Evolutionary conservation across 2,888 invertebrate species (phyloP).

Genomic region (Protodeltote pygarga): DNA sequence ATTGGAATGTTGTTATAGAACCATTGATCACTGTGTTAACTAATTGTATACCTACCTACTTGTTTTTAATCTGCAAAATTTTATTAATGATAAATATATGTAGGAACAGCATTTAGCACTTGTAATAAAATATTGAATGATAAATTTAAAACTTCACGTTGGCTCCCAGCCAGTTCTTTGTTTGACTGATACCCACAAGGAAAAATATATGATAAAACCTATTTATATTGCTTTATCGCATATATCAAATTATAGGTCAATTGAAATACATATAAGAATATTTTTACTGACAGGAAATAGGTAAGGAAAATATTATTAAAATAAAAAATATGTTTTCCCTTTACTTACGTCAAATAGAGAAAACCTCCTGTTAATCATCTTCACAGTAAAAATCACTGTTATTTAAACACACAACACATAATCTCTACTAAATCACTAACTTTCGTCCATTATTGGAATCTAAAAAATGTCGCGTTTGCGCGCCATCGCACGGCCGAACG

Average conservation of each 20-base stretch:
- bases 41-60: no score
- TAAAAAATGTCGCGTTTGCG: constrained; percentile 68
- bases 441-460: constrained; percentile 45
- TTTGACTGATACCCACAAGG: constrained; percentile 45
- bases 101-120: not conserved
- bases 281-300: not conserved
- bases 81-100: no score
- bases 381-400: constrained; percentile 41
- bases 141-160: constrained; percentile 40
- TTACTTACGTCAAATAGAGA: constrained; percentile 44
- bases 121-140: constrained; percentile 11
- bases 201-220: constrained; percentile 37
- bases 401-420: constrained; percentile 42
- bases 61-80: no score
- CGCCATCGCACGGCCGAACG: constrained; percentile 59
- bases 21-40: constrained; percentile 13
- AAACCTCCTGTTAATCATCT: constrained; percentile 44
- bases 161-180: constrained; percentile 54
- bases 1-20: not conserved
- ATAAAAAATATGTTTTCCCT: not conserved
- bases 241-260: constrained; percentile 6
- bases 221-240: constrained; percentile 25
- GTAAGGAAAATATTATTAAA: not conserved
- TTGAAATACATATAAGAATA: not conserved
- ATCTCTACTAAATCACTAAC: constrained; percentile 39